A percentile compares a stretch with the other conserved stretches of the same genome.
Conservation (phyloP, 2,113 vertebrate species). For the Gopherus evgoodei region DNA sequence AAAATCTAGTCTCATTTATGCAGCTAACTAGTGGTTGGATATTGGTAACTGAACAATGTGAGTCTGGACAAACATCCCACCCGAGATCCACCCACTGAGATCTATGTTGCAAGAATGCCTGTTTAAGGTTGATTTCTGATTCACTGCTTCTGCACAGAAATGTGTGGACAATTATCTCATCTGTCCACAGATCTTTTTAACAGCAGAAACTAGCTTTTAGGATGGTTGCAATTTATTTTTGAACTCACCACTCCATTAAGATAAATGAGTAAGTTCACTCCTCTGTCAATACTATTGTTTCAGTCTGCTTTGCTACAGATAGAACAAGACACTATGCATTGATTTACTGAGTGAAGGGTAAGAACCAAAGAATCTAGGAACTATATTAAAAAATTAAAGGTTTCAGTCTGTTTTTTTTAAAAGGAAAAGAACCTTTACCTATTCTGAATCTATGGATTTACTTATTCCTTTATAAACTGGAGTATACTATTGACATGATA, state of each 20-base stretch:
- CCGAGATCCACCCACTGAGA: background rate
- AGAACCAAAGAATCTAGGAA: slow-evolving; percentile 5
- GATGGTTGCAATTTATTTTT: slow-evolving; percentile 13
- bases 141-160: background rate
- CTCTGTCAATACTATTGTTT: slow-evolving; percentile 50
- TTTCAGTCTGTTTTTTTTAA: background rate
- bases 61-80: background rate
- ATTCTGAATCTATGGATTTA: background rate
- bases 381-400: background rate
- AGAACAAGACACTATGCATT: slow-evolving; percentile 11
- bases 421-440: background rate
- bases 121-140: slow-evolving; percentile 28
- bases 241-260: slow-evolving; percentile 43
- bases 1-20: background rate
- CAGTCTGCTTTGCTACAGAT: slow-evolving; percentile 15
- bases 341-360: slow-evolving; percentile 49
- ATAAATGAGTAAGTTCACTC: slow-evolving; percentile 44
- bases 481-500: background rate
- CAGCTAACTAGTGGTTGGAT: background rate
- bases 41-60: background rate
- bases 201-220: slow-evolving; percentile 22
- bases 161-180: slow-evolving; percentile 14
- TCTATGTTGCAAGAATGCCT: background rate
- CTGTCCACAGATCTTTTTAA: background rate
- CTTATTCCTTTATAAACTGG: background rate